These are phyloP conservation scores for Limnodromus scolopaceus DNA, from an alignment of 2,797 vertebrate species.

Conservation along the genomic window DNA sequence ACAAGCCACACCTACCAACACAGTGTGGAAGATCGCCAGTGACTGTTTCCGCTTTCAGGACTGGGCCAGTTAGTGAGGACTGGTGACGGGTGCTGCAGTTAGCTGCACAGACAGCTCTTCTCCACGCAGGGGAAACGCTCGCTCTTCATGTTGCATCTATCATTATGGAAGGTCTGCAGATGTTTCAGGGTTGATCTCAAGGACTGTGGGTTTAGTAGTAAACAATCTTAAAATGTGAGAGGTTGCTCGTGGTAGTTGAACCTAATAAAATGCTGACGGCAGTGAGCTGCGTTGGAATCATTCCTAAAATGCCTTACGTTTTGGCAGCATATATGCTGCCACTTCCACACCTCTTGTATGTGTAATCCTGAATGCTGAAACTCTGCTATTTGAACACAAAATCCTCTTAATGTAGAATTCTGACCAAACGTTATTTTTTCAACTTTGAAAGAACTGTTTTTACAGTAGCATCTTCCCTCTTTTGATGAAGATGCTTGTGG, in stretches of 20 bases:
- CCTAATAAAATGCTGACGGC: constrained; percentile 18
- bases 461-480: background rate
- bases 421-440: constrained; percentile 24
- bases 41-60: constrained; percentile 98
- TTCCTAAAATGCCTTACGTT: constrained; percentile 53
- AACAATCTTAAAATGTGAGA: background rate
- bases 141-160: background rate
- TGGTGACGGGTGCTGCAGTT: background rate
- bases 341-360: background rate
- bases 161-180: background rate
- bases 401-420: background rate
- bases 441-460: constrained; percentile 8
- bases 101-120: background rate
- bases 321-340: background rate
- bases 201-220: background rate
- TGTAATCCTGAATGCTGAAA: background rate
- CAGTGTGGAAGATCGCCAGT: constrained; percentile 97
- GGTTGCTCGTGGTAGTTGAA: constrained; percentile 34
- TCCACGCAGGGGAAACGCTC: background rate
- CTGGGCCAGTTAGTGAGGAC: constrained; percentile 81
- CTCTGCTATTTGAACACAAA: background rate
- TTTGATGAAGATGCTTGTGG: background rate
- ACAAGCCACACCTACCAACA: constrained; percentile 86
- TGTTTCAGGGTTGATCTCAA: background rate
- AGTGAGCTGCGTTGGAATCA: constrained; percentile 5